Evolutionary conservation across 2,888 invertebrate species (phyloP), one percentile per base, ranked within the genome.

Genomic region (Alloscopus bannaensis): DNA sequence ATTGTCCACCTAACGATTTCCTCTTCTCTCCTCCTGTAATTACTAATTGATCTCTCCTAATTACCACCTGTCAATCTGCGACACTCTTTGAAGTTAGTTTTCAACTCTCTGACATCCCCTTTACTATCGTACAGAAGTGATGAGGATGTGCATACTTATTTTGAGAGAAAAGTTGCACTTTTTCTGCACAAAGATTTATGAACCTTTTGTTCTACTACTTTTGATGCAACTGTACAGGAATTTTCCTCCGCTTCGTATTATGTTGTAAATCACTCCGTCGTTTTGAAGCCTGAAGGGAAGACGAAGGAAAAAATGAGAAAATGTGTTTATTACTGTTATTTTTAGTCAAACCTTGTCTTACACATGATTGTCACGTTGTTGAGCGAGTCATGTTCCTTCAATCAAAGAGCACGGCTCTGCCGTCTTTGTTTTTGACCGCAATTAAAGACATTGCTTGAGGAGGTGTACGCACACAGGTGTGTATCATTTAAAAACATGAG

Each of bases 1-100:
- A 77, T 77, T 77, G 69, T 45, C 68, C 76, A 75, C 60, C 72
- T 69, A 26, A 77, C 77, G 69, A 62, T 68, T 76, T 76, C 76
- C 76, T 60, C 29, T 73, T 22, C 22, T 52, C 45, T 68, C 50
- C 36, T 57, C 22, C 72, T 64, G n/a, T 76, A 66, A 76, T 76
- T 68, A 50, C 68, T 76, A 76, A 76, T 76, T 76, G 42, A 42
- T 28, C 42, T 59, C 60, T 20, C 45, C 50, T 76, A 76, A 76
- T 76, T 76, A 62, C 36, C n/a, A 45, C 52, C 40, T 76, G 76
- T 76, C 76, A 76, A 76, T 76, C 76, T 52, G 22, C 36, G 26
- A 24, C 29, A n/a, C n/a, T n/a, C n/a, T n/a, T n/a, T n/a, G n/a
- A n/a, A n/a, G n/a, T n/a, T n/a, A n/a, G n/a, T n/a, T n/a, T n/a